These are phyloP conservation scores for Myotis findleyi DNA, from an alignment of 2,797 vertebrate species.

Conservation along the genomic window DNA sequence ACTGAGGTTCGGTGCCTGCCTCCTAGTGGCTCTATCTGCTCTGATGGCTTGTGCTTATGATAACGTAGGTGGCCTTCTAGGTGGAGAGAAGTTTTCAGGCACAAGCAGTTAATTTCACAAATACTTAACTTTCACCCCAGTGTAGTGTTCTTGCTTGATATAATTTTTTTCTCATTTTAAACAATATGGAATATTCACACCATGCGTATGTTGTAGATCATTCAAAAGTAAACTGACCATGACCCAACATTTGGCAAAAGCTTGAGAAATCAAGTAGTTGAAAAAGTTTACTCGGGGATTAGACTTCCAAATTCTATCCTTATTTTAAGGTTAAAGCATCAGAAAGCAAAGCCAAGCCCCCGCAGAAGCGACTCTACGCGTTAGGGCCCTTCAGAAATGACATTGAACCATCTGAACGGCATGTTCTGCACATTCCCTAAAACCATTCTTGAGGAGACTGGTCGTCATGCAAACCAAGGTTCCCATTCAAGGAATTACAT, in stretches of 20 bases:
- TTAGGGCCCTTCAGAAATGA: background rate
- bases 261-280: background rate
- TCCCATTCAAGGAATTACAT: background rate
- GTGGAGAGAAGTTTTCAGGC: background rate
- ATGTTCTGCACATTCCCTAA: background rate
- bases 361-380: background rate
- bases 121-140: background rate
- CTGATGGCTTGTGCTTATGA: background rate
- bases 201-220: background rate
- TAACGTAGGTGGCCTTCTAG: background rate
- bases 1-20: background rate
- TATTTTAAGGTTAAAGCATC: background rate
- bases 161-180: background rate
- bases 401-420: background rate
- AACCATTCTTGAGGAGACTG: background rate
- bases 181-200: background rate
- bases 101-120: background rate
- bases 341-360: background rate
- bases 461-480: background rate
- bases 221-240: background rate
- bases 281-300: background rate
- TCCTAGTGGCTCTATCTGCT: background rate
- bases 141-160: background rate
- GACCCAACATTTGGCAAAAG: conserved; percentile 15
- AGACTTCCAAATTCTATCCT: background rate